A percentile compares a stretch with the other conserved stretches of the same genome.
Conservation (phyloP, 2,797 vertebrate species). For the Danio tinwini region DNA sequence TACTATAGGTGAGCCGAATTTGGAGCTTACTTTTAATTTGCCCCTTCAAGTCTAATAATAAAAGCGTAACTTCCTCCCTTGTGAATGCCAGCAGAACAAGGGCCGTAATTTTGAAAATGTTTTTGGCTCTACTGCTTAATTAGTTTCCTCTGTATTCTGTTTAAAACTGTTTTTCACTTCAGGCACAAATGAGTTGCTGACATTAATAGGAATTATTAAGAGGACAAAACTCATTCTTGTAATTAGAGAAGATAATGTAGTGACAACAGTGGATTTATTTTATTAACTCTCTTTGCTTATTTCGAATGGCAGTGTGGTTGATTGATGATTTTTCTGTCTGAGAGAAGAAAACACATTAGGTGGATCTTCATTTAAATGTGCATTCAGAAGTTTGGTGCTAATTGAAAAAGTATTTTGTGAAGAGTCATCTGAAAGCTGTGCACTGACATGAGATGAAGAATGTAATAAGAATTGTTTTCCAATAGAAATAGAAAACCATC, state of each 20-base stretch:
- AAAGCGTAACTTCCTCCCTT: constrained; percentile 46
- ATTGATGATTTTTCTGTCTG: not conserved
- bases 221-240: constrained; percentile 18
- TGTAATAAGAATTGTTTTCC: not conserved
- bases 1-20: not conserved
- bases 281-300: not conserved
- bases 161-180: constrained; percentile 49
- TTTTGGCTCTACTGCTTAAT: constrained; percentile 57
- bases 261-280: not conserved
- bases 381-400: constrained; percentile 21
- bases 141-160: constrained; percentile 50
- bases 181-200: constrained; percentile 44
- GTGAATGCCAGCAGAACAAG: constrained; percentile 55
- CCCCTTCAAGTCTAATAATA: constrained; percentile 47
- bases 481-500: not conserved
- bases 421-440: not conserved
- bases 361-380: not conserved
- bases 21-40: constrained; percentile 43
- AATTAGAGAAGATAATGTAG: constrained; percentile 46
- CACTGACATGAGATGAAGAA: not conserved
- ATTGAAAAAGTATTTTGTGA: not conserved
- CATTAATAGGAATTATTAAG: constrained; percentile 54
- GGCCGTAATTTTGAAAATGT: constrained; percentile 52
- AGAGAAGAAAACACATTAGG: not conserved
- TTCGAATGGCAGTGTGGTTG: not conserved